These are phyloP conservation scores for Drosophila pandora DNA, from an alignment of 1,140 invertebrate species.

Conservation along the genomic window DNA sequence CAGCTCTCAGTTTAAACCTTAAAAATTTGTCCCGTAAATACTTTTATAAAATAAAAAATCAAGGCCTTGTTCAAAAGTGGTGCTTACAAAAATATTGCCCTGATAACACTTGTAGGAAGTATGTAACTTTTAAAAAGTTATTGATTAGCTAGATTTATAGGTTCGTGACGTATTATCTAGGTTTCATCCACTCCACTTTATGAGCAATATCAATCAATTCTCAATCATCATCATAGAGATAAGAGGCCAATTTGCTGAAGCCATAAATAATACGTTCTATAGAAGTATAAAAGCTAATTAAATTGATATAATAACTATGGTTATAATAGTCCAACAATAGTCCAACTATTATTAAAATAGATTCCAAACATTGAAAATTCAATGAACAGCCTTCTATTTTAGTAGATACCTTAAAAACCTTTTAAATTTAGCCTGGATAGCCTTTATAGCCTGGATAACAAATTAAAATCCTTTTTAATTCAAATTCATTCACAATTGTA, in stretches of 20 bases:
- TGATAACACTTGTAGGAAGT: constrained; percentile 9
- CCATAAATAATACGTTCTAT: neutral
- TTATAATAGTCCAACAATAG: too few species aligned
- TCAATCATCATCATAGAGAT: constrained; percentile 12
- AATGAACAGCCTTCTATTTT: too few species aligned
- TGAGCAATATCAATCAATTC: constrained; percentile 23
- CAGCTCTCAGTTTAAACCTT: neutral
- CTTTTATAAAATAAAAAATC: neutral
- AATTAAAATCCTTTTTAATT: too few species aligned
- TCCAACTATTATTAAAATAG: too few species aligned
- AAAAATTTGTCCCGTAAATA: neutral
- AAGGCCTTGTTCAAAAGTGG: neutral
- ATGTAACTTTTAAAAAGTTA: constrained; percentile 7
- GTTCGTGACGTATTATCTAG: constrained; percentile 17
- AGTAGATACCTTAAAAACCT: too few species aligned
- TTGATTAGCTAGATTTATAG: constrained; percentile 28
- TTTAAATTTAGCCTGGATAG: too few species aligned
- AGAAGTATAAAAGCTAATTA: neutral
- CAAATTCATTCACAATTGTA: too few species aligned
- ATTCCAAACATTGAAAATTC: too few species aligned
- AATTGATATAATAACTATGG: too few species aligned
- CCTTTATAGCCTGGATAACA: too few species aligned
- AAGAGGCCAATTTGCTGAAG: constrained; percentile 1
- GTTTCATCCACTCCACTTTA: neutral
- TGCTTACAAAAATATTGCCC: neutral